A percentile compares a stretch with the other conserved stretches of the same genome.
phyloP scores from a whole-genome alignment of 2,797 vertebrate genomes.

The Melanotaenia boesemani region DNA sequence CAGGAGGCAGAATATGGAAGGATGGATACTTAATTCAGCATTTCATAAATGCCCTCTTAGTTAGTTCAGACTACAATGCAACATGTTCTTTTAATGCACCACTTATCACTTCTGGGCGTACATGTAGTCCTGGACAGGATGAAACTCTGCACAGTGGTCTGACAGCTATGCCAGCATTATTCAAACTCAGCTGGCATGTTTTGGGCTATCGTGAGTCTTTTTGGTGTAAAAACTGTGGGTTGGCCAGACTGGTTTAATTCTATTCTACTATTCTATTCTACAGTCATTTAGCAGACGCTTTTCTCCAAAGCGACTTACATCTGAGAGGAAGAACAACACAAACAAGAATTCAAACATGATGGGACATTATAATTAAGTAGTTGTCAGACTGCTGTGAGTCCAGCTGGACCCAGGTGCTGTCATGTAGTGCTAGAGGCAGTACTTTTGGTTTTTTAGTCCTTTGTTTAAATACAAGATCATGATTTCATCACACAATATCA shows the following conservation, averaged over 20 bases:
- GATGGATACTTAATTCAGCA: conserved; percentile 12
- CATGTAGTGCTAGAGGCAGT: no score
- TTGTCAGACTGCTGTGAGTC: no score
- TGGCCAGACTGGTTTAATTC: not conserved
- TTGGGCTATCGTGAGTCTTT: conserved; percentile 9
- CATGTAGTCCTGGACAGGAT: conserved; percentile 35
- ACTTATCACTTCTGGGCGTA: conserved; percentile 34
- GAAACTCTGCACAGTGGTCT: conserved; percentile 41
- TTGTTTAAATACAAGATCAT: no score
- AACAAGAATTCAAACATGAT: no score
- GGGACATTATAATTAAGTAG: no score
- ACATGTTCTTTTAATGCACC: conserved; percentile 31
- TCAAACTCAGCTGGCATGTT: conserved; percentile 41
- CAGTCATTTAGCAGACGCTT: no score
- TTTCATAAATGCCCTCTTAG: conserved; percentile 16
- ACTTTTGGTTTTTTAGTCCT: no score
- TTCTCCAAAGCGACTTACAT: no score
- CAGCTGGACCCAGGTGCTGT: no score
- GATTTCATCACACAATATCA: no score
- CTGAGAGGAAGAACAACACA: no score
- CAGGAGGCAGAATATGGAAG: conserved; percentile 22
- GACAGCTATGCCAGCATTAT: conserved; percentile 29
- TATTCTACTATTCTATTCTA: no score
- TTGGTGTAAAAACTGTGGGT: not conserved
- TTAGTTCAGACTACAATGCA: conserved; percentile 9